These are phyloP conservation scores for Rhynchotus rufescens DNA, from an alignment of 2,797 vertebrate species.

Conservation along the genomic window DNA sequence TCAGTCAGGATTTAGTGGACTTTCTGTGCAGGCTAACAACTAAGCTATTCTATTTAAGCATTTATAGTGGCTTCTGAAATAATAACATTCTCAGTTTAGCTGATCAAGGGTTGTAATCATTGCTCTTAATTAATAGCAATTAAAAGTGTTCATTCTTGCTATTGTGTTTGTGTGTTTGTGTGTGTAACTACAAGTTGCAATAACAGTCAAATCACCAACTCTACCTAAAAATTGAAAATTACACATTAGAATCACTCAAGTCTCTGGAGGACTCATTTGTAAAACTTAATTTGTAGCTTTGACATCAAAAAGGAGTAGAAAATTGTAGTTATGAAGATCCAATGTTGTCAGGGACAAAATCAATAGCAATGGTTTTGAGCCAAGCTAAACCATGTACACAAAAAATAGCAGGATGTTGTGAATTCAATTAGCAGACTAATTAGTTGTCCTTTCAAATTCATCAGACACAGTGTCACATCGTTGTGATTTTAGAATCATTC, in stretches of 20 bases:
- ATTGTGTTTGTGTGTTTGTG: neutral
- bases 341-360: neutral
- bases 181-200: neutral
- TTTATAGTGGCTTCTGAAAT: neutral
- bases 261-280: neutral
- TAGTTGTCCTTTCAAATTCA: neutral
- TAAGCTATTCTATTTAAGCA: neutral
- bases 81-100: neutral
- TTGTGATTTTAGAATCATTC: neutral
- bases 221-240: neutral
- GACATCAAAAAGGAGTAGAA: neutral
- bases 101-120: neutral
- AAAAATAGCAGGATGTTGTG: neutral
- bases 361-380: neutral
- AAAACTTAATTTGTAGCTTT: neutral
- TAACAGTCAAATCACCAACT: neutral
- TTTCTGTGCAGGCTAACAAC: neutral
- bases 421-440: neutral
- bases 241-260: neutral
- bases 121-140: neutral
- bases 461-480: neutral
- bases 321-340: neutral
- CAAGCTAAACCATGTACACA: neutral
- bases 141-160: neutral
- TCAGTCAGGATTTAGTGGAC: neutral